A percentile compares a stretch with the other conserved stretches of the same genome.
These are phyloP conservation scores for Romanogobio albipinnatus DNA, from an alignment of 2,113 vertebrate species.

Conservation along the genomic window DNA sequence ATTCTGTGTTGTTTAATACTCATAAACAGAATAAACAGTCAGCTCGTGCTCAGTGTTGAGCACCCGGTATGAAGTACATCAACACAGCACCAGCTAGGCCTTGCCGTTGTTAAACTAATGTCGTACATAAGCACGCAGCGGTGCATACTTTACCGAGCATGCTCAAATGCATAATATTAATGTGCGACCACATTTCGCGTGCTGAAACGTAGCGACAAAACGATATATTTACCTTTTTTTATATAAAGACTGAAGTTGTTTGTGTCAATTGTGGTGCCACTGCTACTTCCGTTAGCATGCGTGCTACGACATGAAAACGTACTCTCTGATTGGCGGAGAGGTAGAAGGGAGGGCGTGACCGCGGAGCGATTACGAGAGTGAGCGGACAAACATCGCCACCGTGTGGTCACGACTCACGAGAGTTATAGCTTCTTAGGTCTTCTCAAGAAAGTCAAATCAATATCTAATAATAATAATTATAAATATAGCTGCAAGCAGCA, in stretches of 20 bases:
- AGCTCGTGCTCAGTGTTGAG: conserved; percentile 9
- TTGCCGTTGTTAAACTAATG: neutral
- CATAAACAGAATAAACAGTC: neutral
- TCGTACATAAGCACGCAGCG: neutral
- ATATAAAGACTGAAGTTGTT: conserved; percentile 27
- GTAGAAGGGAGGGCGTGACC: neutral
- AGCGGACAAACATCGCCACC: neutral
- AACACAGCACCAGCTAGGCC: conserved; percentile 20
- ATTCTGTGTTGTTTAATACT: neutral
- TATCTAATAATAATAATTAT: too few species aligned
- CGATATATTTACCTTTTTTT: conserved; percentile 29
- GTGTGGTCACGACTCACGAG: neutral
- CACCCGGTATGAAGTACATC: neutral
- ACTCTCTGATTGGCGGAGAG: conserved; percentile 37
- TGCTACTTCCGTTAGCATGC: conserved; percentile 31
- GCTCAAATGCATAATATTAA: neutral
- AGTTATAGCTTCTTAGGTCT: neutral
- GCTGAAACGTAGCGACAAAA: neutral
- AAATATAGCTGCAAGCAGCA: too few species aligned
- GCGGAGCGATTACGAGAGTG: too few species aligned
- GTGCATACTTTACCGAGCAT: neutral
- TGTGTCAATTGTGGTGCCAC: conserved; percentile 21
- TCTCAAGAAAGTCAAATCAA: too few species aligned
- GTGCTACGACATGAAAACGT: conserved; percentile 28
- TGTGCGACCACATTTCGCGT: neutral